Base-by-base conservation (phyloP, 2,888 invertebrate species). In the Portevinia maculata region DNA sequence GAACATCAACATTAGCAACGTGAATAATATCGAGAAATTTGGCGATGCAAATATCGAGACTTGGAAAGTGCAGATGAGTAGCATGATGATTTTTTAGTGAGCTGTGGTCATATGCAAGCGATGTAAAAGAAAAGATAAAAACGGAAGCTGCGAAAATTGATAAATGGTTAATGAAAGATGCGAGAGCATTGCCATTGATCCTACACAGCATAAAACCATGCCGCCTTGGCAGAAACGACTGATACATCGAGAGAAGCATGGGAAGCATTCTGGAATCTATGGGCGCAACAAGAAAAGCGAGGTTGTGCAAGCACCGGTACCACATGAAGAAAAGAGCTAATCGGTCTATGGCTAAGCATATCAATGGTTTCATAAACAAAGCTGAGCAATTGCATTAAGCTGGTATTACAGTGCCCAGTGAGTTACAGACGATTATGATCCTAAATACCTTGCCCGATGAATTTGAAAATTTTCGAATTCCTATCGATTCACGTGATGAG, bases 381-480 rank as follows among this genome's bases (percentile, higher is more conserved):
- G 69, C 41, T 1, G 62, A 74, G 17, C 55, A 37, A 11, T 19
- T 79, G 37, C 41, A 48, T 19, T 69, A 67, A 41, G 55, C 48
- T 6, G 69, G 79, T 30, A 50, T 79, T 9, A 15, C 11, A 6
- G 32, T 81, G 1, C 74, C 69, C n/a, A 44, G 28, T 8, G 69
- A 70, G 50, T 28, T 74, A 19, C 28, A 74, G 15, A 34, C 48
- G 1, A 57, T 81, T 1, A 69, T 81, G 79, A 50, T 81, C 3
- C 8, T 79, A 28, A 74, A 74, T 30, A 15, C 62, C 0, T 52
- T 81, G 9, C 60, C 74, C 1, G 59, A 52, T 3, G 60, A 73
- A 19, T 73, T 34, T 44, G 67, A 73, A 34, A 60, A 60, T 39
- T 73, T 79, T n/a, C 53, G 67, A 7, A 41, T 79, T n/a, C 60